Evolutionary conservation across 2,797 vertebrate species (phyloP).

Genomic region (Petrocephalus sullivani): DNA sequence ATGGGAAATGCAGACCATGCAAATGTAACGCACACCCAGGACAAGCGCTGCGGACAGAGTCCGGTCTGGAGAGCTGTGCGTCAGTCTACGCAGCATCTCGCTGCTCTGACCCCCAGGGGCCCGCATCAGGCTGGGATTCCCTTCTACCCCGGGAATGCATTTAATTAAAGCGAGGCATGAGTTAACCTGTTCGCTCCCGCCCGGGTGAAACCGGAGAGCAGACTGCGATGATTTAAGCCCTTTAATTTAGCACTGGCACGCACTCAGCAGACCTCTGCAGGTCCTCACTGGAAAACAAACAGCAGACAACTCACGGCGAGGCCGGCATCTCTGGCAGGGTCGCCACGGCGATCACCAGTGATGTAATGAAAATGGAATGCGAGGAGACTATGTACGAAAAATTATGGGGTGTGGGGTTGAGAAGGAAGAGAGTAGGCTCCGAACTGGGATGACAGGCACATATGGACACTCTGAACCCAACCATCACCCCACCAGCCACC

Average conservation of each 20-base stretch:
- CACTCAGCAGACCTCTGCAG: neutral
- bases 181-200: neutral
- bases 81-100: neutral
- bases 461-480: neutral
- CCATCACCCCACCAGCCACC: neutral
- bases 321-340: neutral
- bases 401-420: neutral
- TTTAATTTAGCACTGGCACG: neutral
- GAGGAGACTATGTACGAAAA: neutral
- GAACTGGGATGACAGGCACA: neutral
- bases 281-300: conserved; percentile 9
- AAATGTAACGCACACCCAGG: neutral
- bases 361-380: neutral
- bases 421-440: neutral
- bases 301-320: neutral
- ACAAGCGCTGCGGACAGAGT: neutral
- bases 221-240: neutral
- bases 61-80: neutral
- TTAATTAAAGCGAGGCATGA: neutral
- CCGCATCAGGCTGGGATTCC: neutral
- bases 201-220: neutral
- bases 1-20: neutral
- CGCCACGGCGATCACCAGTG: neutral
- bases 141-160: neutral
- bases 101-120: neutral